Percentiles rank a stretch among this genome's conserved stretches.
Evolutionary conservation across 2,888 invertebrate genomes (phyloP).

Genomic region (Harpalus rufipes): DNA sequence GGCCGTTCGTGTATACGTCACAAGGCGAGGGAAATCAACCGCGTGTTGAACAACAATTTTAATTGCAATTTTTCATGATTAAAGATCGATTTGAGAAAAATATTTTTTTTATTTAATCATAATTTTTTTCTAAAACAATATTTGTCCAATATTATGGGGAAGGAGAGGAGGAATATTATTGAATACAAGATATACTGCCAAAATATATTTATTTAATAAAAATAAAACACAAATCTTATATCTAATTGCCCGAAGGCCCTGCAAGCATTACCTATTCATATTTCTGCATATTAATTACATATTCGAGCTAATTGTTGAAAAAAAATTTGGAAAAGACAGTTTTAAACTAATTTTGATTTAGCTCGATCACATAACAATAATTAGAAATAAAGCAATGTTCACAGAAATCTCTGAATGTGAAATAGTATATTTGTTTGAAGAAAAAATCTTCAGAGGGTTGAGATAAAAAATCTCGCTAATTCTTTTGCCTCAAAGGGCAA

Average conservation of each 20-base stretch:
- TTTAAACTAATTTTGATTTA: constrained; percentile 18
- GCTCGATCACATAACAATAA: constrained; percentile 36
- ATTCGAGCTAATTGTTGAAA: constrained; percentile 35
- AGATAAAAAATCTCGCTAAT: constrained; percentile 24
- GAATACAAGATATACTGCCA: constrained; percentile 35
- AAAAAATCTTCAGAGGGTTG: constrained; percentile 17
- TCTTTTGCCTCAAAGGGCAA: constrained; percentile 51
- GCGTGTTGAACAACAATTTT: no score
- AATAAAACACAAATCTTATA: constrained; percentile 35
- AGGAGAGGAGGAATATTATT: background rate
- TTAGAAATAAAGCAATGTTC: constrained; percentile 56
- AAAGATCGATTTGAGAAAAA: no score
- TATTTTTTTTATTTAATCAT: no score
- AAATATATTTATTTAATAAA: constrained; percentile 49
- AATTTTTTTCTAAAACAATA: no score
- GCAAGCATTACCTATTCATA: constrained; percentile 61
- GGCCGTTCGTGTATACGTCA: no score
- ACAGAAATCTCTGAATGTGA: background rate
- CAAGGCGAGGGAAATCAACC: no score
- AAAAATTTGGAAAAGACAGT: constrained; percentile 39
- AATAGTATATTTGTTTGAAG: constrained; percentile 27
- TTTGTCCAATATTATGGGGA: background rate
- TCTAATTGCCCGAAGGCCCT: constrained; percentile 59
- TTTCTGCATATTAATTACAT: constrained; percentile 29
- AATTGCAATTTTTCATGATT: no score